Conservation (phyloP, 1,140 invertebrate genomes). For the Eurytemora carolleeae region DNA sequence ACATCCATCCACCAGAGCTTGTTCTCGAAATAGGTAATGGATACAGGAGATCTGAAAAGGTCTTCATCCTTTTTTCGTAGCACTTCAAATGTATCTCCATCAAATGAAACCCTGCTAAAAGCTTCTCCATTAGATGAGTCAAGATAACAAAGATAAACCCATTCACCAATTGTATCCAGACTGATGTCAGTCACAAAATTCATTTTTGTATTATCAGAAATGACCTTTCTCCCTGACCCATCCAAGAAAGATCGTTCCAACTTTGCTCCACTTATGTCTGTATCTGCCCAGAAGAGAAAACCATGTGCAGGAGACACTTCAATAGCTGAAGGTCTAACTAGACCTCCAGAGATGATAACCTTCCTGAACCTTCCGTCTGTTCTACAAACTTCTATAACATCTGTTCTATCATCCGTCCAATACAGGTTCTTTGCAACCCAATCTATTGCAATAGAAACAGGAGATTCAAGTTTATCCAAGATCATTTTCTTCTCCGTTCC, state of each 20-base stretch:
- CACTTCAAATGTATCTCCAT: constrained; percentile 27
- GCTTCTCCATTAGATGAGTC: constrained; percentile 23
- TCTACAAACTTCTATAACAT: constrained; percentile 34
- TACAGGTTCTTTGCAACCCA: constrained; percentile 36
- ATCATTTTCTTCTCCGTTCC: constrained; percentile 42
- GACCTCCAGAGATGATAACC: constrained; percentile 28
- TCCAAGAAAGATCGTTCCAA: constrained; percentile 36
- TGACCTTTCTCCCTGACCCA: constrained; percentile 32
- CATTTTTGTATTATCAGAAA: constrained; percentile 21
- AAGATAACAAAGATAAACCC: neutral
- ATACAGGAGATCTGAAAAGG: constrained; percentile 23
- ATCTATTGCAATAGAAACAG: constrained; percentile 28
- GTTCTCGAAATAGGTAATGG: constrained; percentile 30
- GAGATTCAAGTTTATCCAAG: constrained; percentile 32
- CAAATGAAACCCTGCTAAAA: constrained; percentile 31
- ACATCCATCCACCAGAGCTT: constrained; percentile 36
- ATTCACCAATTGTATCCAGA: neutral
- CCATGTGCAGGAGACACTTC: constrained; percentile 41
- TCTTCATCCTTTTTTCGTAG: constrained; percentile 21
- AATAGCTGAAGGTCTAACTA: constrained; percentile 33
- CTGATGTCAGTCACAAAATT: neutral
- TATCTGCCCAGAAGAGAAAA: constrained; percentile 40
- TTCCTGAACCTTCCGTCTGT: constrained; percentile 30
- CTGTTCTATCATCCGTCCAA: constrained; percentile 38
- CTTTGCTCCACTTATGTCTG: constrained; percentile 25